Evolutionary conservation across 2,113 vertebrate genomes (phyloP), one percentile per base, ranked within the genome.

Genomic region (Papio anubis): DNA sequence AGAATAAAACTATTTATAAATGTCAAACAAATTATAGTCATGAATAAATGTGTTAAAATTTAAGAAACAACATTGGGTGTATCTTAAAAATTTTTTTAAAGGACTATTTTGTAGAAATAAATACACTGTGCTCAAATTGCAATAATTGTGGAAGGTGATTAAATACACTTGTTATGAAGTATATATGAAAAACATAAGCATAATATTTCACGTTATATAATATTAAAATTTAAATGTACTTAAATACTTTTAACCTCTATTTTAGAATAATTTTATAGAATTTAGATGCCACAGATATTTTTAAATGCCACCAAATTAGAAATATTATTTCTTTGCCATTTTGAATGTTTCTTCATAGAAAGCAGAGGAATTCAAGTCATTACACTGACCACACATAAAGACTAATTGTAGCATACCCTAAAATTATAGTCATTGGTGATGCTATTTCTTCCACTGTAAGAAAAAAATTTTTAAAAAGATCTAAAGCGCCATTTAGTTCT

Each of bases 41-140:
- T 80, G 61, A 93, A 40, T 59, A 85, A 94, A 72, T 87, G 32
- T 27, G 78, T 27, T 87, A 90, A 72, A n/a, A 95, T 59, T 73
- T 73, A 20, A 64, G 35, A 95, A 88, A 76, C n/a, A 88, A 81
- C n/a, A 88, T 30, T 85, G 4, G 52, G 45, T 76, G 18, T 88
- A 73, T 79, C 45, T 80, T 75, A 88, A 70, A 68, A 70, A 61
- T 48, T 72, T 8, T 27, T 27, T 14, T 64, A 89, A 91, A 93
- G 83, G 32, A 84, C 75, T 68, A 5, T 45, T 1, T 81, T 81
- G 16, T 68, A 80, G 21, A 9, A 76, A 68, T 75, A 92, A 93
- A 76, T 50, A 66, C 17, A 45, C 5, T 7, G 78, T 61, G 11
- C 3, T 89, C 10, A 64, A 64, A 68, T 59, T 94, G 17, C 9